These are phyloP conservation scores for Drosophila pseudoananassae DNA, from an alignment of 1,140 invertebrate species.

Conservation along the genomic window DNA sequence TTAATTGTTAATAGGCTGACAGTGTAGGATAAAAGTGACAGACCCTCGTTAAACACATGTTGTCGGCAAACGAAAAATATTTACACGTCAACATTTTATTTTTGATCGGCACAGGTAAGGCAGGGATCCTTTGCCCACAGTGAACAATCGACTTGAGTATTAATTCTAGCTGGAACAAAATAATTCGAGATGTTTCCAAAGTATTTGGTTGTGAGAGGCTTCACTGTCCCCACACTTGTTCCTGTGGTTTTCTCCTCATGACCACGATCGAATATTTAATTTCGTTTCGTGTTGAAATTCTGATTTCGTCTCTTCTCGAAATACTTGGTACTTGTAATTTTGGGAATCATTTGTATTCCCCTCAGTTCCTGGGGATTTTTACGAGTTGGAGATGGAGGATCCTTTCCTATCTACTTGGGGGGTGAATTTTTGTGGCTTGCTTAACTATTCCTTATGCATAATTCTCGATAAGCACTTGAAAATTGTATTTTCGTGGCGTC, in stretches of 20 bases:
- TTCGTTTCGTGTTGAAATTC: constrained; percentile 39
- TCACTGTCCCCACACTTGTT: constrained; percentile 38
- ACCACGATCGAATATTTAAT: constrained; percentile 6
- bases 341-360: constrained; percentile 23
- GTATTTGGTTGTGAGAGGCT: not conserved
- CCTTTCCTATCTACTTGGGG: constrained; percentile 21
- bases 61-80: constrained; percentile 51
- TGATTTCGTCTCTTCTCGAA: constrained; percentile 33
- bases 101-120: constrained; percentile 40
- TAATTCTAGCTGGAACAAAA: not conserved
- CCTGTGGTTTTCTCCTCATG: not conserved
- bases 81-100: constrained; percentile 43
- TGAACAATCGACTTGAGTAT: not conserved
- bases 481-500: constrained; percentile 20
- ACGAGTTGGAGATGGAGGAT: constrained; percentile 5
- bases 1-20: constrained; percentile 66
- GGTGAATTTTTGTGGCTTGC: constrained; percentile 24
- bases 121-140: constrained; percentile 19
- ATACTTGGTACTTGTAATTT: constrained; percentile 35
- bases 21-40: constrained; percentile 51
- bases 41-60: constrained; percentile 81
- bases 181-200: not conserved
- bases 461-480: constrained; percentile 28
- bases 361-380: not conserved
- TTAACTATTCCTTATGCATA: constrained; percentile 42